Evolutionary conservation across 1,140 invertebrate genomes (phyloP).

Genomic region (Diachasmimorpha longicaudata): DNA sequence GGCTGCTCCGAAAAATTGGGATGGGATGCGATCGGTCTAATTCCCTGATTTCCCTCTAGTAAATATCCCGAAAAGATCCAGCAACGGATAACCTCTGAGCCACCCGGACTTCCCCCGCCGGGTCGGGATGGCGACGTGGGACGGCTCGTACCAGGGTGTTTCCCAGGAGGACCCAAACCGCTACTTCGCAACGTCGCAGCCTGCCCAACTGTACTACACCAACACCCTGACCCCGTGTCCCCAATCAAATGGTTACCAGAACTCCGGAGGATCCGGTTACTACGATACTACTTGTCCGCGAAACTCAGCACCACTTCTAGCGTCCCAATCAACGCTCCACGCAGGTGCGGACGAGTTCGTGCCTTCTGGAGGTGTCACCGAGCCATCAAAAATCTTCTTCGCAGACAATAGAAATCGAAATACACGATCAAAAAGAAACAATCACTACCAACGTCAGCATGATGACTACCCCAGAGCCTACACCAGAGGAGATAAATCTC

Average conservation of each 20-base stretch:
- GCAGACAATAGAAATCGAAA: conserved; percentile 34
- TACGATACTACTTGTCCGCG: conserved; percentile 24
- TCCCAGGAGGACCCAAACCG: conserved; percentile 45
- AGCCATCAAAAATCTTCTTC: conserved; percentile 31
- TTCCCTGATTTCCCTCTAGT: background rate
- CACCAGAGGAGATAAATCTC: background rate
- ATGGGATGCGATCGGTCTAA: no score
- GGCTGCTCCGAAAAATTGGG: no score
- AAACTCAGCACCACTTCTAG: conserved; percentile 5
- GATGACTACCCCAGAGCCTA: background rate
- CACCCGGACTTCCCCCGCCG: background rate
- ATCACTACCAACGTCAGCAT: conserved; percentile 26
- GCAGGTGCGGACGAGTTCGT: conserved; percentile 46
- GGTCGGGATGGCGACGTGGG: conserved; percentile 55
- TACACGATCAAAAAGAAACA: conserved; percentile 32
- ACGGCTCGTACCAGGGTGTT: conserved; percentile 51
- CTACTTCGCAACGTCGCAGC: conserved; percentile 33
- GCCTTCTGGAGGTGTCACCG: conserved; percentile 24
- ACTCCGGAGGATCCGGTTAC: background rate
- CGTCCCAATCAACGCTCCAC: conserved; percentile 44
- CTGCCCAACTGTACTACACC: conserved; percentile 11
- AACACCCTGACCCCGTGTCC: background rate
- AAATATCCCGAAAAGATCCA: background rate
- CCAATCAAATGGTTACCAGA: conserved; percentile 23
- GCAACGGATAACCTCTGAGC: background rate